phyloP scores from a whole-genome alignment of 1,140 invertebrate genomes.

The Formica exsecta region DNA sequence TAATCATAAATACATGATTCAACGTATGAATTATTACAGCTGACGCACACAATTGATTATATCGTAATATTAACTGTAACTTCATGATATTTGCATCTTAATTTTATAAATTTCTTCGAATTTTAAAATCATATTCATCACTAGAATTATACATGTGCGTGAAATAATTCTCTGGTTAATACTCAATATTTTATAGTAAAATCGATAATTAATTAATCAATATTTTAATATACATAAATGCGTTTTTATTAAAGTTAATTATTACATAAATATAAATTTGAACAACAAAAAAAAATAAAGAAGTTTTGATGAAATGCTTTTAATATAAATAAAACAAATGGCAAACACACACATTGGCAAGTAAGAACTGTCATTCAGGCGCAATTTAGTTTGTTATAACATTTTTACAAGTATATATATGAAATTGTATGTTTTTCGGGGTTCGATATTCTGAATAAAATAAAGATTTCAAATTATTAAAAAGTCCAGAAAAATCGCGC shows the following conservation, averaged over 20 bases:
- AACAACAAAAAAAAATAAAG: neutral
- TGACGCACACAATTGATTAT: neutral
- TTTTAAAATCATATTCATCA: neutral
- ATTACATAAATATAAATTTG: neutral
- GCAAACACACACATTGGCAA: too few relatives aligned
- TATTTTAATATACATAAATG: too few relatives aligned
- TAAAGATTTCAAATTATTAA: neutral
- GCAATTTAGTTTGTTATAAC: too few relatives aligned
- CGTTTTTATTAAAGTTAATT: neutral
- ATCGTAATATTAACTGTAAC: slow-evolving; percentile 32
- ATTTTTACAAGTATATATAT: neutral
- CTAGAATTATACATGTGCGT: too few relatives aligned
- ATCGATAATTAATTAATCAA: neutral
- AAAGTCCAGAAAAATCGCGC: neutral
- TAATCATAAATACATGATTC: slow-evolving; percentile 44
- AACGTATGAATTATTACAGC: slow-evolving; percentile 25
- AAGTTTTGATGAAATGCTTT: neutral
- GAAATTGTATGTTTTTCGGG: too few relatives aligned
- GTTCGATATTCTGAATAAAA: neutral
- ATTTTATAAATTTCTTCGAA: slow-evolving; percentile 18
- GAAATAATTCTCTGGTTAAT: neutral
- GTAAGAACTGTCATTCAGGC: too few relatives aligned
- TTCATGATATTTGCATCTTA: neutral
- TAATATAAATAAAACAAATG: too few relatives aligned
- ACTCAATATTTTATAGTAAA: neutral